Conservation (phyloP, 2,888 invertebrate genomes). For the Ornithoptera priamus region DNA sequence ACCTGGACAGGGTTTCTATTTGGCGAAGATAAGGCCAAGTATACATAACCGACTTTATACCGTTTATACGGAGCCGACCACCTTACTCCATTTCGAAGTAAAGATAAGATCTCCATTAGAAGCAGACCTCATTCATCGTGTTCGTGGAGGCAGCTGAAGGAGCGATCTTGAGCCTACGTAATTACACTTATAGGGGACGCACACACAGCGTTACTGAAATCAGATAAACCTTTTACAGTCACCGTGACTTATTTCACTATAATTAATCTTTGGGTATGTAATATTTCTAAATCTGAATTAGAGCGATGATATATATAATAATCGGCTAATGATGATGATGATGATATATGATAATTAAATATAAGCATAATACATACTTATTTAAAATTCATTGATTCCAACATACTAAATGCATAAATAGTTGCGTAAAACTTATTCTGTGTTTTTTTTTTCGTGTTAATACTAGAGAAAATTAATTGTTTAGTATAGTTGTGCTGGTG, state of each 20-base stretch:
- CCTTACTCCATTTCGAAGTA: constrained; percentile 64
- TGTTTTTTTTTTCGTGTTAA: too few species aligned
- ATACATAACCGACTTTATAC: constrained; percentile 69
- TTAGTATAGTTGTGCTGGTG: constrained; percentile 65
- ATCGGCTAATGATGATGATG: too few species aligned
- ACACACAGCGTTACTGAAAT: constrained; percentile 52
- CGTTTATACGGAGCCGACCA: constrained; percentile 57
- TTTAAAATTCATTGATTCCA: too few species aligned
- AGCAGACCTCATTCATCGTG: constrained; percentile 71
- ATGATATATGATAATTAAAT: too few species aligned
- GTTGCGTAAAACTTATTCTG: too few species aligned
- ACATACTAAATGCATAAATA: too few species aligned
- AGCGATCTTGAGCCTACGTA: constrained; percentile 51
- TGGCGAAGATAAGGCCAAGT: constrained; percentile 67
- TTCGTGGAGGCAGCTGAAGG: constrained; percentile 56
- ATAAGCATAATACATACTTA: too few species aligned
- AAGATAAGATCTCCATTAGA: constrained; percentile 76
- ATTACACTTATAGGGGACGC: constrained; percentile 59
- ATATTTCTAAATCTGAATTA: not conserved
- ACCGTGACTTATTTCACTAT: constrained; percentile 36
- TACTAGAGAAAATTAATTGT: constrained; percentile 52
- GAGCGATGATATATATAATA: too few species aligned
- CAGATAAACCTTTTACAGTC: constrained; percentile 50
- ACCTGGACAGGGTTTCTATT: constrained; percentile 63
- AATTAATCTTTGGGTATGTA: not conserved